These are phyloP conservation scores for Lingula anatina DNA, from an alignment of 2,888 invertebrate species.

Conservation along the genomic window DNA sequence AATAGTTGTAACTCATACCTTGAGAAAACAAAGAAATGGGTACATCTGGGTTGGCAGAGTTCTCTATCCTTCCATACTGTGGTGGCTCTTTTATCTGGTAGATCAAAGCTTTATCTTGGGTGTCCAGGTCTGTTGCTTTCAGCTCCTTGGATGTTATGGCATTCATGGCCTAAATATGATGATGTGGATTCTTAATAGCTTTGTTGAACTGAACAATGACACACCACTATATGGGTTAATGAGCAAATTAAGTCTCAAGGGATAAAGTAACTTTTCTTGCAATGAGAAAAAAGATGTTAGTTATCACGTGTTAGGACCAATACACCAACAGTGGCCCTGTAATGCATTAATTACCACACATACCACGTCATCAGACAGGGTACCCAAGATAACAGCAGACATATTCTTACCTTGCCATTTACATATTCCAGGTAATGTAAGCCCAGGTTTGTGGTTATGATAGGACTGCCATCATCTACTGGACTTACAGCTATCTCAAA, in stretches of 20 bases:
- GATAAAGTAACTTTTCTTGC: no score
- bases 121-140: constrained; percentile 33
- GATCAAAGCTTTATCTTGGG: constrained; percentile 21
- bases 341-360: no score
- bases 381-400: no score
- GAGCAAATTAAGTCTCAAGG: no score
- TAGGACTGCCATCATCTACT: constrained; percentile 43
- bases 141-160: constrained; percentile 32
- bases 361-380: no score
- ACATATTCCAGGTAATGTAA: constrained; percentile 34
- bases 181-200: no score
- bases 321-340: no score
- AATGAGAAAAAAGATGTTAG: no score
- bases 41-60: constrained; percentile 18
- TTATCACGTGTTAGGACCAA: no score
- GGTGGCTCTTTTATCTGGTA: constrained; percentile 33
- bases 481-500: constrained; percentile 37
- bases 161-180: constrained; percentile 19
- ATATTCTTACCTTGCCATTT: no score
- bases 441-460: constrained; percentile 35
- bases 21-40: constrained; percentile 33
- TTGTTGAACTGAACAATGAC: no score
- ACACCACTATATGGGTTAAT: no score
- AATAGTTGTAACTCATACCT: constrained; percentile 24
- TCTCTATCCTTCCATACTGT: constrained; percentile 32